Percentiles rank a stretch among this genome's conserved stretches.
phyloP scores from a whole-genome alignment of 2,113 vertebrate species.

The Pseudopodoces humilis region DNA sequence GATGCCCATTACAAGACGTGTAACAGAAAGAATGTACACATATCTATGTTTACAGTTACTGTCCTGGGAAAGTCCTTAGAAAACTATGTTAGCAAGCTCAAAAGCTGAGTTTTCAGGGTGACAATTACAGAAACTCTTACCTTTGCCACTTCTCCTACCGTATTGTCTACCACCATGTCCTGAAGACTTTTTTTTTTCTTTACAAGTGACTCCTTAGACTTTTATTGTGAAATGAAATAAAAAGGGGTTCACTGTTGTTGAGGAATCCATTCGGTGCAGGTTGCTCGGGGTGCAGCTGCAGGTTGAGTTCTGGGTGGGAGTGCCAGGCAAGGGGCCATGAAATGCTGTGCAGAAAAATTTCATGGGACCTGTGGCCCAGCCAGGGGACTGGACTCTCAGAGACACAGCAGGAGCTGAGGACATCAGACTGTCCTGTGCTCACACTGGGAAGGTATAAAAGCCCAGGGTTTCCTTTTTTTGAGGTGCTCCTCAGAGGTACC shows the following conservation, averaged over 20 bases:
- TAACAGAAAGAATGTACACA: no score
- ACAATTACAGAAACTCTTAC: not conserved
- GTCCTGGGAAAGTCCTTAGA: no score
- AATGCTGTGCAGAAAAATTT: not conserved
- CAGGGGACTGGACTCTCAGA: not conserved
- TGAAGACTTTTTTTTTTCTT: not conserved
- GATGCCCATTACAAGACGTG: no score
- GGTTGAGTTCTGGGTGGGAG: not conserved
- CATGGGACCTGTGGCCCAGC: no score
- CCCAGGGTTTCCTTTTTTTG: not conserved
- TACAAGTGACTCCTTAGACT: not conserved
- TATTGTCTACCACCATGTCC: fast-evolving
- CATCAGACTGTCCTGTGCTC: not conserved
- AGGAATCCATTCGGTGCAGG: not conserved
- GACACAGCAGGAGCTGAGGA: fast-evolving
- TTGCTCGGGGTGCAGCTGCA: fast-evolving
- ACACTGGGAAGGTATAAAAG: not conserved
- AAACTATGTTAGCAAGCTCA: no score
- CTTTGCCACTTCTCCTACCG: not conserved
- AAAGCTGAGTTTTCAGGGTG: no score
- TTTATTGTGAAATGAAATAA: not conserved
- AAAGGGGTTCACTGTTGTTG: not conserved
- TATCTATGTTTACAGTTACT: no score
- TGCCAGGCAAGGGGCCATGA: not conserved
- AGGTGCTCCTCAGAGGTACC: not conserved